Base-by-base conservation (phyloP, 2,888 invertebrate genomes). In the Argyresthia albistria region DNA sequence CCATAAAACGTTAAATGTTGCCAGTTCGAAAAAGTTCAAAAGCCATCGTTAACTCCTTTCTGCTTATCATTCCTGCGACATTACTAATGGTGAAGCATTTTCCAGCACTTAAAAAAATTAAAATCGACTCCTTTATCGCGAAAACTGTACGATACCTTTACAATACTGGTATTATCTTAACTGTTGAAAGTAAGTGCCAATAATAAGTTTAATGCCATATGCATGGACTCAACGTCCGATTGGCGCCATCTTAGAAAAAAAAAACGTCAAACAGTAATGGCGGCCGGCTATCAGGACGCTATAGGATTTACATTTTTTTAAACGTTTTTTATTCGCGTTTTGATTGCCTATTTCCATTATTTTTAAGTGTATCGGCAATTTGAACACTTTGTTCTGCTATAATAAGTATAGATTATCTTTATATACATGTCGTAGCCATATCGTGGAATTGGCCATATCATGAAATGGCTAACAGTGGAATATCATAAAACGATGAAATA, bases 151-250 rank as follows among this genome's bases (percentile, higher is more conserved):
- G 70, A 67, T 77, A 67, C 74, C 70, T 73, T 70, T 76, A 79
- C 78, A 78, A 80, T 80, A 75, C 70, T 65, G 71, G 73, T 65
- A 73, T 80, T 80, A 82, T 82, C 80, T 81, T 81, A 79, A 80
- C 70, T 71, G 72, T 73, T 65, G 61, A 61, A 60, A 74, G 69
- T 81, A 78, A 83, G 76, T 76, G 76, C 70, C 76, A 78, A 80
- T 82, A 81, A 81, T 76, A 76, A 76, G 72, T 80, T 80, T 76
- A 77, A 78, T 76, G 75, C 63, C 64, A 64, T 62, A 65, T 59
- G 57, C 60, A 58, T 60, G 68, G 66, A 57, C 67, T 61, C 66
- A 65, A 60, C 59, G 69, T 67, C 69, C 73, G 67, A 68, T 69
- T 65, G 73, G 65, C 67, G 71, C 65, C 70, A 66, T 67, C 64